phyloP scores from a whole-genome alignment of 1,140 invertebrate species.

The Neuroterus valhalla region DNA sequence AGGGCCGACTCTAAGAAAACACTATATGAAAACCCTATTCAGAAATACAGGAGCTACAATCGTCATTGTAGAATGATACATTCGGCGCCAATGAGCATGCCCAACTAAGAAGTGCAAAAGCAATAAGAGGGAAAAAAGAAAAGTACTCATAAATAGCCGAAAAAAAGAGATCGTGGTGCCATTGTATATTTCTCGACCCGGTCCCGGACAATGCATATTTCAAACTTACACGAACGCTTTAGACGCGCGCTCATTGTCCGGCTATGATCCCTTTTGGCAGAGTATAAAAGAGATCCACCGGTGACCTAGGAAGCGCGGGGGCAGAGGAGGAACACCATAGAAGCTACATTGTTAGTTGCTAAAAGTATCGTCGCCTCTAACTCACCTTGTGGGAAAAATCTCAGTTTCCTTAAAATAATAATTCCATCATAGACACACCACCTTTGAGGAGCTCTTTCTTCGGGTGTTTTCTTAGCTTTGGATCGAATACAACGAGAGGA shows the following conservation, averaged over 20 bases:
- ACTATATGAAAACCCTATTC: no score
- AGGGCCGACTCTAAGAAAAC: no score
- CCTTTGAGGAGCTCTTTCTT: neutral
- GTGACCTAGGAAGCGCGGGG: conserved; percentile 33
- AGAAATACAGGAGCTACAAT: neutral
- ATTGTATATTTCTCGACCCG: conserved; percentile 34
- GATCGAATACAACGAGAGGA: conserved; percentile 9
- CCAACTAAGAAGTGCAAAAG: conserved; percentile 24
- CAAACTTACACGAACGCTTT: conserved; percentile 46
- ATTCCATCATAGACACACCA: conserved; percentile 11
- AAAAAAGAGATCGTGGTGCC: conserved; percentile 31
- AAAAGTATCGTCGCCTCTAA: conserved; percentile 28
- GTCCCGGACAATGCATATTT: conserved; percentile 43
- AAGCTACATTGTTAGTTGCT: conserved; percentile 30
- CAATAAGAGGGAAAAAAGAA: conserved; percentile 36
- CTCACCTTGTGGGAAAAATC: conserved; percentile 32
- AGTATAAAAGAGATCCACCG: conserved; percentile 39
- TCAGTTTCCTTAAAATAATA: conserved; percentile 13
- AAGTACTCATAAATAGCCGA: conserved; percentile 36
- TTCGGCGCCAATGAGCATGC: conserved; percentile 17
- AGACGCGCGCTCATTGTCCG: conserved; percentile 42
- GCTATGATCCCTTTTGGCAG: conserved; percentile 36
- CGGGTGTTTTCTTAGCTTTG: neutral
- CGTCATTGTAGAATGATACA: neutral
- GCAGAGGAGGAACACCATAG: conserved; percentile 25